These are phyloP conservation scores for Daktulosphaira vitifoliae DNA, from an alignment of 1,140 invertebrate species.

Conservation along the genomic window DNA sequence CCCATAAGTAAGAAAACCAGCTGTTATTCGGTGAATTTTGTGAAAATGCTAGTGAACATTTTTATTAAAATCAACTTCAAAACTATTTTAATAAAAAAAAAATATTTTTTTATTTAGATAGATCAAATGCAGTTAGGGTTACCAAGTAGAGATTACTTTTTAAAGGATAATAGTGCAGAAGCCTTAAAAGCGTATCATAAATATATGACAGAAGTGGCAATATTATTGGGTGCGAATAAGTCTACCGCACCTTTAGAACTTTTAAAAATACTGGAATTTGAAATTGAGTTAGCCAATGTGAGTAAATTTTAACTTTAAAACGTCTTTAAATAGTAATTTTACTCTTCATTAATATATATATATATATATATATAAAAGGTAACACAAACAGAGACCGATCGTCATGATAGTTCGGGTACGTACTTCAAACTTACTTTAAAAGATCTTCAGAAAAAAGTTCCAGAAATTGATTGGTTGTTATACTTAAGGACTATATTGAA, in stretches of 20 bases:
- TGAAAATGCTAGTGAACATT: too few relatives aligned
- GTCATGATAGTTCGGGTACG: constrained; percentile 70
- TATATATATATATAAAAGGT: too few relatives aligned
- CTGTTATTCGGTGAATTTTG: background rate
- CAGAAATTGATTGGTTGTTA: constrained; percentile 66
- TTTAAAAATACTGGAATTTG: constrained; percentile 60
- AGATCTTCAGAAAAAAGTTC: constrained; percentile 57
- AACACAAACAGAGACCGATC: constrained; percentile 66
- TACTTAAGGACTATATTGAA: constrained; percentile 64
- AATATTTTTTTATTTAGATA: too few relatives aligned
- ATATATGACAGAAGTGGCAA: constrained; percentile 68
- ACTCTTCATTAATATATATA: too few relatives aligned
- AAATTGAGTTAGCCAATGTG: constrained; percentile 69
- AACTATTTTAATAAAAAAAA: too few relatives aligned
- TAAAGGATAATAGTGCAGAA: constrained; percentile 55
- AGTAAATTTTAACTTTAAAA: constrained; percentile 40
- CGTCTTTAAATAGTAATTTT: too few relatives aligned
- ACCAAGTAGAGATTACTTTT: constrained; percentile 71
- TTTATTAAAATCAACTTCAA: constrained; percentile 1
- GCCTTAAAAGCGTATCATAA: constrained; percentile 63
- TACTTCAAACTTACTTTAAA: constrained; percentile 61
- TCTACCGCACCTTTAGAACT: constrained; percentile 55
- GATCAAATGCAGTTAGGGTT: constrained; percentile 72
- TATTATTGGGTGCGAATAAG: constrained; percentile 61
- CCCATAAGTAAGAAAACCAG: constrained; percentile 20